Evolutionary conservation across 2,888 invertebrate genomes (phyloP).

Genomic region (Chymomyza caudatula): DNA sequence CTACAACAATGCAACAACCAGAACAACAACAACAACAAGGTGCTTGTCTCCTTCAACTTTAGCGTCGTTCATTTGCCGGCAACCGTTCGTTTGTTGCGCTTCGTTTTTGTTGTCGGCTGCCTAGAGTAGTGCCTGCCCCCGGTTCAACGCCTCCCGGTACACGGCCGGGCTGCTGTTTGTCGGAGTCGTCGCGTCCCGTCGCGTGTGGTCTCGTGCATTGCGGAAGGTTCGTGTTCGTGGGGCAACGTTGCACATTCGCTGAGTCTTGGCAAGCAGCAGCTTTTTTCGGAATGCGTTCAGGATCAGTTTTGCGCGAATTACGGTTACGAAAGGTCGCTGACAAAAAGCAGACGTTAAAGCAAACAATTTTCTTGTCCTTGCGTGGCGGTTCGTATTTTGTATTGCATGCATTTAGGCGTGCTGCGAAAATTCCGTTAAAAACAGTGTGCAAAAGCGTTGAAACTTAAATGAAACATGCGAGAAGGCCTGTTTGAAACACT

Average conservation of each 20-base stretch:
- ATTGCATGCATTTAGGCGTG: background rate
- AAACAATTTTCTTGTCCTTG: slow-evolving; percentile 44
- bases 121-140: background rate
- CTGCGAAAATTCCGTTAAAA: background rate
- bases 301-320: slow-evolving; percentile 78
- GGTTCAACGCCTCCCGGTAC: too few relatives aligned
- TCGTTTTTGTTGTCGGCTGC: slow-evolving; percentile 29
- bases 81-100: slow-evolving; percentile 35
- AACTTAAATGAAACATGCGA: background rate
- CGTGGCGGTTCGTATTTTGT: slow-evolving; percentile 20
- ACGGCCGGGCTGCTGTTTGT: background rate
- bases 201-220: slow-evolving; percentile 56
- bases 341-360: slow-evolving; percentile 54
- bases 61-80: slow-evolving; percentile 52
- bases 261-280: slow-evolving; percentile 52
- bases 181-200: slow-evolving; percentile 30
- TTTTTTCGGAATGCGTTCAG: slow-evolving; percentile 76
- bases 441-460: background rate
- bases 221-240: slow-evolving; percentile 55
- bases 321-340: slow-evolving; percentile 76
- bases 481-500: background rate
- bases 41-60: slow-evolving; percentile 24
- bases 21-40: slow-evolving; percentile 17
- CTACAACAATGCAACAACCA: background rate
- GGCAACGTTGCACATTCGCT: slow-evolving; percentile 68